A percentile compares a stretch with the other conserved stretches of the same genome.
These are phyloP conservation scores for Sipha flava DNA, from an alignment of 1,140 invertebrate genomes.

Conservation along the genomic window DNA sequence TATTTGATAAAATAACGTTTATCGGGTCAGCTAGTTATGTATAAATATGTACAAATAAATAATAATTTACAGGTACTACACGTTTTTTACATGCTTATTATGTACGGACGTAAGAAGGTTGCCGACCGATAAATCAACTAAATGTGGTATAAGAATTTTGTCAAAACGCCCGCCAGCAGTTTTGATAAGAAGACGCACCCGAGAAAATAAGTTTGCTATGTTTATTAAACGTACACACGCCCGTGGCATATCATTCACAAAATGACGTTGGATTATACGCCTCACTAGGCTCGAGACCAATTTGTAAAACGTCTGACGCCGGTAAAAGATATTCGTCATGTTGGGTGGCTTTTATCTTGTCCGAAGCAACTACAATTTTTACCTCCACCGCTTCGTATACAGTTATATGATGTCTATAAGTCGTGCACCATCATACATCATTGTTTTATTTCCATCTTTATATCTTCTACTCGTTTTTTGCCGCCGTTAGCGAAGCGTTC, in stretches of 20 bases:
- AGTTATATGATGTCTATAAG: too few relatives aligned
- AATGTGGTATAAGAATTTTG: background rate
- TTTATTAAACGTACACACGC: conserved; percentile 7
- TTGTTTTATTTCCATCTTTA: too few relatives aligned
- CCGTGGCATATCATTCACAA: background rate
- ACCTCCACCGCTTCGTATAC: background rate
- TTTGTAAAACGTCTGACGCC: conserved; percentile 21
- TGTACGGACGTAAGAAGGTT: background rate
- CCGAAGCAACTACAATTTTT: background rate
- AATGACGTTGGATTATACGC: conserved; percentile 17
- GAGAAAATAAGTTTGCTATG: background rate
- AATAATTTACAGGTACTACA: too few relatives aligned
- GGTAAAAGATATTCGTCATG: background rate
- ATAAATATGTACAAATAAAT: too few relatives aligned
- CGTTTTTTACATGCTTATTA: too few relatives aligned
- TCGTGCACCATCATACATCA: too few relatives aligned
- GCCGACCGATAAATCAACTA: background rate
- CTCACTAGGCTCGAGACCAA: conserved; percentile 15
- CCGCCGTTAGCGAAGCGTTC: too few relatives aligned
- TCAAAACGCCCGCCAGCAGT: background rate
- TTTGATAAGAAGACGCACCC: background rate
- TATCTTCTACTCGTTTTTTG: too few relatives aligned
- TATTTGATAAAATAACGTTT: too few relatives aligned
- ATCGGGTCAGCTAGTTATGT: too few relatives aligned
- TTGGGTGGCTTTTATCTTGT: background rate